Evolutionary conservation across 2,888 invertebrate genomes (phyloP), one percentile per base, ranked within the genome.

Genomic region (Drosophila meridionalis): DNA sequence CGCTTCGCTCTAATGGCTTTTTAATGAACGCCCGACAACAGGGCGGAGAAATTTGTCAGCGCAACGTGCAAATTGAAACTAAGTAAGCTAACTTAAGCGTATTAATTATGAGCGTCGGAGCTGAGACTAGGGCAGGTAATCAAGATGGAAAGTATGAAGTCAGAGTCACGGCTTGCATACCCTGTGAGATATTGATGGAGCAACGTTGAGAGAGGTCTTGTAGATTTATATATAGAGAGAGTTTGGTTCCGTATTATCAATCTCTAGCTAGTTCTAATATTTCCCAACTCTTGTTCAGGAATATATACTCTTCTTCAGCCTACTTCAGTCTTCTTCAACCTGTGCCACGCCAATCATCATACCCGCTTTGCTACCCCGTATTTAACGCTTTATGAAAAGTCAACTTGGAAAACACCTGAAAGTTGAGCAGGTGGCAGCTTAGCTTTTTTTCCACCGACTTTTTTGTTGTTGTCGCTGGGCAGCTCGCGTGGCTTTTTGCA

Each of bases 21-120:
- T 87, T 87, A 87, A 87, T 90, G 90, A 82, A 76, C 50, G 73
- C 40, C 14, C 56, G 3, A 68, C 57, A 53, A 58, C 72, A 64
- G 60, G 70, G 70, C 50, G 64, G 65, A 73, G 75, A 78, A 87
- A 84, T 83, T 82, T 87, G 87, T 87, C 74, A 78, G 80, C 78
- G 48, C 58, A 26, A 67, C 69, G 68, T 69, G 75, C 81, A 82
- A 72, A 82, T 82, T 82, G 78, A 72, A 89, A 84, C 73, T 84
- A 84, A 89, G 72, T 89, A 73, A 77, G 66, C 84, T 66, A 88
- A 90, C 58, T 86, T 88, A 90, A 80, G 88, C 67, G 73, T 83
- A 88, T 90, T 87, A 90, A 87, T 87, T 87, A 87, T 90, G 89
- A 83, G 73, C 88, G 90, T 72, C 86, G 76, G 61, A 76, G 58